These are phyloP conservation scores for Plestiodon gilberti DNA, from an alignment of 2,113 vertebrate genomes.

Conservation along the genomic window DNA sequence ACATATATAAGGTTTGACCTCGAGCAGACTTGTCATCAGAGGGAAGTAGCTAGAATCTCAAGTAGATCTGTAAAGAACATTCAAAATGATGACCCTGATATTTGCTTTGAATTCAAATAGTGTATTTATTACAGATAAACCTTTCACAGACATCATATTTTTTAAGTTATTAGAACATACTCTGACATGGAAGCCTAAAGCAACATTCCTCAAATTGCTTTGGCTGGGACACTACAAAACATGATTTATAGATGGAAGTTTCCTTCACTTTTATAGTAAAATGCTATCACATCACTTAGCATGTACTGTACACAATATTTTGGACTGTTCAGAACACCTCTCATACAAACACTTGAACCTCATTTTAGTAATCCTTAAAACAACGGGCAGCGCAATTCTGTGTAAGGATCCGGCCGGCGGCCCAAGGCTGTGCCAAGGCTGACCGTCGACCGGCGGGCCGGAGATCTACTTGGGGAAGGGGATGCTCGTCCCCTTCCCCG, in stretches of 20 bases:
- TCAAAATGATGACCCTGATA: not conserved
- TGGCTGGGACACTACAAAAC: not conserved
- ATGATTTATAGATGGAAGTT: not conserved
- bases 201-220: not conserved
- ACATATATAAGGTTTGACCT: conserved; percentile 13
- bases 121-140: not conserved
- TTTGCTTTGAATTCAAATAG: conserved; percentile 15
- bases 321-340: not conserved
- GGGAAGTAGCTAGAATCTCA: conserved; percentile 22
- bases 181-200: not conserved
- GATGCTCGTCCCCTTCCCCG: no score
- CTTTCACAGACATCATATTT: not conserved
- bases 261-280: not conserved
- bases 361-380: not conserved
- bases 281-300: not conserved
- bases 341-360: not conserved
- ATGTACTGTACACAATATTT: not conserved
- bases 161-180: not conserved
- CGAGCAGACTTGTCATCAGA: conserved; percentile 6
- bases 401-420: no score
- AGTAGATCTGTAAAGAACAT: conserved; percentile 7
- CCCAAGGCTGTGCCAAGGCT: no score
- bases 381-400: no score
- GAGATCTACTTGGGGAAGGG: no score
- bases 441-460: no score